Conservation (phyloP, 1,140 invertebrate species). For the Penaeus indicus region DNA sequence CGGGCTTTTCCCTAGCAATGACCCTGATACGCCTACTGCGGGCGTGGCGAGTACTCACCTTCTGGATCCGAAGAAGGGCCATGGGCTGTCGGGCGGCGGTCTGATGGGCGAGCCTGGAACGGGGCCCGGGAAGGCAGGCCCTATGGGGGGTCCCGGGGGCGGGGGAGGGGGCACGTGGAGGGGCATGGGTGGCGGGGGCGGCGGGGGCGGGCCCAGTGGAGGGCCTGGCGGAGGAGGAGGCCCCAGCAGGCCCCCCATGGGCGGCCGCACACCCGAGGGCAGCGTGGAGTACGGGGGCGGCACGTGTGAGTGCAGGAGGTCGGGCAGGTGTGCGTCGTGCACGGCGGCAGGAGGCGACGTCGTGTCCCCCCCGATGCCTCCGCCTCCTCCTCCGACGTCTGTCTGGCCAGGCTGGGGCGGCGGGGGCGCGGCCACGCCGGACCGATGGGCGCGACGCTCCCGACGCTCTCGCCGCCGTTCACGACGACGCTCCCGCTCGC, state of each 20-base stretch:
- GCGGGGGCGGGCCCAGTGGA: slow-evolving; percentile 29
- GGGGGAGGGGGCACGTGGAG: slow-evolving; percentile 51
- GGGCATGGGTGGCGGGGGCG: slow-evolving; percentile 52
- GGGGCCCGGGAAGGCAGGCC: slow-evolving; percentile 39
- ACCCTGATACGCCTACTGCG: too few species aligned
- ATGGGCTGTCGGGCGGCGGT: slow-evolving; percentile 47
- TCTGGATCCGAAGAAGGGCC: slow-evolving; percentile 60
- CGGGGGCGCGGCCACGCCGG: slow-evolving; percentile 22
- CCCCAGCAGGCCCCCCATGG: slow-evolving; percentile 32
- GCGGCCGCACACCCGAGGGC: slow-evolving; percentile 66
- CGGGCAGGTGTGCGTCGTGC: slow-evolving; percentile 70
- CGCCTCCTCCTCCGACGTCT: slow-evolving; percentile 11
- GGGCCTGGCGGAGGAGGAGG: slow-evolving; percentile 52
- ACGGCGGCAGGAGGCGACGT: slow-evolving; percentile 27
- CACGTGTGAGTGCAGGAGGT: slow-evolving; percentile 73
- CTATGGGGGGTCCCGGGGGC: slow-evolving; percentile 31
- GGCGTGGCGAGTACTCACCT: slow-evolving; percentile 27
- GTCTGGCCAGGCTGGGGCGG: slow-evolving; percentile 59
- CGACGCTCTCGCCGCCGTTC: slow-evolving; percentile 59
- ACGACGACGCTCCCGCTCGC: slow-evolving; percentile 57
- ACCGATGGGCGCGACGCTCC: slow-evolving; percentile 50
- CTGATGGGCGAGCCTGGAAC: slow-evolving; percentile 53
- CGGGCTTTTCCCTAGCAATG: too few species aligned
- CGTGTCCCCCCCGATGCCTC: background rate
- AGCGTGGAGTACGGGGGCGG: slow-evolving; percentile 72